A percentile compares a stretch with the other conserved stretches of the same genome.
Conservation (phyloP, 2,888 invertebrate species). For the Ophonus ardosiacus region DNA sequence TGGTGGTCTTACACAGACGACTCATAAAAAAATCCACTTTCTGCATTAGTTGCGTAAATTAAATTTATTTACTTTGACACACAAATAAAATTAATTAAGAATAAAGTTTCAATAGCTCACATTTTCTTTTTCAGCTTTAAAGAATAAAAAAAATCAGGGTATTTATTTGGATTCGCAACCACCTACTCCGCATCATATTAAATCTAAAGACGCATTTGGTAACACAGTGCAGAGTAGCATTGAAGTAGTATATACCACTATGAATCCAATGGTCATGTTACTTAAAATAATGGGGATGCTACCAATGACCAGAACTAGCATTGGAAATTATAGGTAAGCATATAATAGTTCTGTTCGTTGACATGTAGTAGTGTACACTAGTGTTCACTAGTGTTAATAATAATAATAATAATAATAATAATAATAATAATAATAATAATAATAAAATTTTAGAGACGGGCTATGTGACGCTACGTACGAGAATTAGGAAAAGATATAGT, state of each 20-base stretch:
- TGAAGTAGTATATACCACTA: slow-evolving; percentile 74
- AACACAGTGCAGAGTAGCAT: slow-evolving; percentile 57
- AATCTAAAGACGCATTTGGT: slow-evolving; percentile 56
- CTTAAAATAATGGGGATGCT: slow-evolving; percentile 80
- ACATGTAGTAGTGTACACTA: too few species aligned
- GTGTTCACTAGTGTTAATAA: too few species aligned
- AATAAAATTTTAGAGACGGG: too few species aligned
- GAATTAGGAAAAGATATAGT: too few species aligned
- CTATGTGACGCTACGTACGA: too few species aligned
- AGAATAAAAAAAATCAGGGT: slow-evolving; percentile 63
- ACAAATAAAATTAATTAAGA: neutral
- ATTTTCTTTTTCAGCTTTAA: neutral
- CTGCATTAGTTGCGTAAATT: neutral
- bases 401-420: too few species aligned
- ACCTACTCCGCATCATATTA: slow-evolving; percentile 65
- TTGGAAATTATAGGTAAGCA: slow-evolving; percentile 73
- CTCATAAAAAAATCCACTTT: neutral
- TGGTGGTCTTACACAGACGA: too few species aligned
- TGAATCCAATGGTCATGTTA: slow-evolving; percentile 76
- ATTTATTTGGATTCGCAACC: slow-evolving; percentile 70
- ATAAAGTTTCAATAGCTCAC: neutral
- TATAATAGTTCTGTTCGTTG: too few species aligned
- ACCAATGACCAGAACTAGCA: slow-evolving; percentile 78
- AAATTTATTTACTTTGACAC: neutral
- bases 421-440: too few species aligned